Evolutionary conservation across 2,797 vertebrate species (phyloP).

Genomic region (Leontocebus nigricollis): DNA sequence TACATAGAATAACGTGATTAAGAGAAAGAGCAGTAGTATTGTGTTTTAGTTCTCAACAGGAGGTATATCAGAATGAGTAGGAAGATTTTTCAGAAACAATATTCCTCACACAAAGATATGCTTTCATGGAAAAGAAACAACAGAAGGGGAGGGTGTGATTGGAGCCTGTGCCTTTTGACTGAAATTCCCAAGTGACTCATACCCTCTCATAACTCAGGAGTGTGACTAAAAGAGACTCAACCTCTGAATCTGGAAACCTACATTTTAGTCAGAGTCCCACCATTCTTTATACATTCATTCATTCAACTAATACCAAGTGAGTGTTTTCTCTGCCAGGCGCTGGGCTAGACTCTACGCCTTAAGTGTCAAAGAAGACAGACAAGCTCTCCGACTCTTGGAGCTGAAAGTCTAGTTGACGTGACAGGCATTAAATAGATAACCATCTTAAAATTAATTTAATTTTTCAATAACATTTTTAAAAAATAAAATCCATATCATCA

Average conservation of each 20-base stretch:
- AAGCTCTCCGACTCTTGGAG: not conserved
- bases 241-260: not conserved
- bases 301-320: not conserved
- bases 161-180: not conserved
- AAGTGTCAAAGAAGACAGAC: not conserved
- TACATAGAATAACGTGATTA: not conserved
- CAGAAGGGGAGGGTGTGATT: rapidly evolving
- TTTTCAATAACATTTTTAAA: not conserved
- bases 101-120: not conserved
- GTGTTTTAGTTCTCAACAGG: not conserved
- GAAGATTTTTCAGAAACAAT: not conserved
- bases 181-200: not conserved
- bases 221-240: not conserved
- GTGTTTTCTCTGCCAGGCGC: not conserved
- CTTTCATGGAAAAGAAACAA: not conserved
- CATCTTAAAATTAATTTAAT: not conserved
- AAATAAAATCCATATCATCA: not conserved
- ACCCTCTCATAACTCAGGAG: not conserved
- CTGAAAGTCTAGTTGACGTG: not conserved
- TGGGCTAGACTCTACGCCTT: not conserved
- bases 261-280: not conserved
- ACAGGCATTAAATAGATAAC: not conserved
- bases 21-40: not conserved
- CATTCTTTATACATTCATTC: not conserved
- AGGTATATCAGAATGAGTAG: not conserved